A percentile compares a stretch with the other conserved stretches of the same genome.
phyloP scores from a whole-genome alignment of 1,140 invertebrate genomes.

The Drosophila varians region DNA sequence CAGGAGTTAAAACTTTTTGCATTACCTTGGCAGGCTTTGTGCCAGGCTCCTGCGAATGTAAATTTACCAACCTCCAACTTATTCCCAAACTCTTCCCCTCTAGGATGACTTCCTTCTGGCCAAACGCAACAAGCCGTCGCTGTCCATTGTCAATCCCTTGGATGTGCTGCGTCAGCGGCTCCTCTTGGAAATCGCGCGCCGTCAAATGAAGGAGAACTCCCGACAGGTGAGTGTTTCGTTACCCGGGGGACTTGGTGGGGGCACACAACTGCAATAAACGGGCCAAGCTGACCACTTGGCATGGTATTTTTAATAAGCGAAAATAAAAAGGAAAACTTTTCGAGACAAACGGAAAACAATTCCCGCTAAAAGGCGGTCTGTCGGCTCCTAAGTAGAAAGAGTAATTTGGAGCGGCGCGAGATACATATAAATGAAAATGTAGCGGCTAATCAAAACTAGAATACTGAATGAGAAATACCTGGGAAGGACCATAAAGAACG shows the following conservation, averaged over 20 bases:
- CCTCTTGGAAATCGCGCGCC: slow-evolving; percentile 89
- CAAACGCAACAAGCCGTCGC: slow-evolving; percentile 87
- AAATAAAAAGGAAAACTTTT: slow-evolving; percentile 56
- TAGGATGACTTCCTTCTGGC: slow-evolving; percentile 48
- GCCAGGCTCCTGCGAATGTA: slow-evolving; percentile 28
- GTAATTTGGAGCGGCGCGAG: slow-evolving; percentile 40
- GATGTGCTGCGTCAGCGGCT: slow-evolving; percentile 90
- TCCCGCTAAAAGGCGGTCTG: slow-evolving; percentile 3
- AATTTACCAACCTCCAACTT: slow-evolving; percentile 40
- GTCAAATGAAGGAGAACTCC: slow-evolving; percentile 88
- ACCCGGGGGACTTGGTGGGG: background rate
- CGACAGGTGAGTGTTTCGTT: slow-evolving; percentile 83
- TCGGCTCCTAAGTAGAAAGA: slow-evolving; percentile 20
- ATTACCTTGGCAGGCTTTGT: slow-evolving; percentile 29
- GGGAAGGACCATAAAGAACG: slow-evolving; percentile 22
- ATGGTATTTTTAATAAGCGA: slow-evolving; percentile 73
- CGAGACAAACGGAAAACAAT: slow-evolving; percentile 60
- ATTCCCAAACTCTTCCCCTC: background rate
- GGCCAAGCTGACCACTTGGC: slow-evolving; percentile 33
- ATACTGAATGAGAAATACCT: slow-evolving; percentile 64
- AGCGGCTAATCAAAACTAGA: slow-evolving; percentile 70
- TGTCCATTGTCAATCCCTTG: slow-evolving; percentile 91
- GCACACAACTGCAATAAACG: slow-evolving; percentile 1
- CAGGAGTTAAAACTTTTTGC: slow-evolving; percentile 40
- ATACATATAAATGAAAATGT: slow-evolving; percentile 37